Evolutionary conservation across 2,113 vertebrate species (phyloP).

Genomic region (Tringa solitaria): DNA sequence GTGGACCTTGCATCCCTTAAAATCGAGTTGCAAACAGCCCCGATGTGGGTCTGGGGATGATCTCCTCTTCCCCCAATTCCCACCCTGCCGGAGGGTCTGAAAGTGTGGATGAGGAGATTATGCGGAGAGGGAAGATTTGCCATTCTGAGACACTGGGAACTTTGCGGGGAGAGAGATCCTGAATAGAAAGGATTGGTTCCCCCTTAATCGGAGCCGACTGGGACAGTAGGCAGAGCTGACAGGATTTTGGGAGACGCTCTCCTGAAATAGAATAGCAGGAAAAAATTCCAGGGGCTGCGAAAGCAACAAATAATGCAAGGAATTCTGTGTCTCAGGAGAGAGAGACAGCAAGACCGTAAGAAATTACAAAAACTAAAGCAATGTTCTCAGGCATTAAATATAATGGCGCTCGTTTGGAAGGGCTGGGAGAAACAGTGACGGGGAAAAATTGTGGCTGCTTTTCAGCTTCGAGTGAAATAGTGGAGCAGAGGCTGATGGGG

Average conservation of each 20-base stretch:
- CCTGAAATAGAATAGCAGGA: conserved; percentile 15
- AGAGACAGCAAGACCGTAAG: background rate
- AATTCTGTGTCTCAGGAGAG: background rate
- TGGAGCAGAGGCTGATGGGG: background rate
- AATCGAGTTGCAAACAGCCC: background rate
- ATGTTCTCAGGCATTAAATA: background rate
- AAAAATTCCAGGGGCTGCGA: conserved; percentile 11
- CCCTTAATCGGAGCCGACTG: background rate
- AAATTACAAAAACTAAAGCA: background rate
- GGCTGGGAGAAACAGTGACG: background rate
- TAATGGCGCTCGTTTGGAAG: background rate
- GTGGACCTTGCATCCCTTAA: accelerated
- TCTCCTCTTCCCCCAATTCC: background rate
- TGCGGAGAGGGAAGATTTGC: background rate
- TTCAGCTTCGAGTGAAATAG: background rate
- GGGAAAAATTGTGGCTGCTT: background rate
- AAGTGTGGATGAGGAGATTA: background rate
- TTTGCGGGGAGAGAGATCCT: background rate
- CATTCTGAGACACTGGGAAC: background rate
- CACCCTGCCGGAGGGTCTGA: background rate
- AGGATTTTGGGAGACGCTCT: conserved; percentile 16
- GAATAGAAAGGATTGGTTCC: conserved; percentile 19
- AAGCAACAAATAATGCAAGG: background rate
- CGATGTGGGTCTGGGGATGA: accelerated
- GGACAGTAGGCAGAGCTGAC: conserved; percentile 3